These are phyloP conservation scores for Rhagophthalmus giganteus DNA, from an alignment of 2,888 invertebrate species.

Conservation along the genomic window DNA sequence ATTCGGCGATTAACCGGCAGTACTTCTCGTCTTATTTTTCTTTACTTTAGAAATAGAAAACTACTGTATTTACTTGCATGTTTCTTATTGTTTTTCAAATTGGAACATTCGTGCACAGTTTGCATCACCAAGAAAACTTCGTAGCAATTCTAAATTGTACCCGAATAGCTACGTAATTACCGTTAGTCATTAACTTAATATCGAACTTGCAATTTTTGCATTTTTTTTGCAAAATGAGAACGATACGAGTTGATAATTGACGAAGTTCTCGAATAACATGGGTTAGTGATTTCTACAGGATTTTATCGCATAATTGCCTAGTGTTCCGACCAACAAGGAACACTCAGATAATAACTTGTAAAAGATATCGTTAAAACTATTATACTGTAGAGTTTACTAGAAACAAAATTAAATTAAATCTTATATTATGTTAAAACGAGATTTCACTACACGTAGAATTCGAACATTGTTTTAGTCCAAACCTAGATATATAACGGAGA, in stretches of 20 bases:
- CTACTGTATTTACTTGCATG: too few species aligned
- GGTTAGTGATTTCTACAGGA: slow-evolving; percentile 28
- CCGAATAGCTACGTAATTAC: neutral
- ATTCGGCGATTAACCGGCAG: neutral
- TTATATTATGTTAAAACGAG: slow-evolving; percentile 21
- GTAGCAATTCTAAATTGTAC: slow-evolving; percentile 36
- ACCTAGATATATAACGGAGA: slow-evolving; percentile 3
- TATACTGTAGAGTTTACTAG: slow-evolving; percentile 8
- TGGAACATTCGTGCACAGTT: too few species aligned
- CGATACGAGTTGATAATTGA: too few species aligned
- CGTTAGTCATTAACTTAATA: too few species aligned
- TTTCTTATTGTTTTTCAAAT: too few species aligned
- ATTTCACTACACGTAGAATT: slow-evolving; percentile 28
- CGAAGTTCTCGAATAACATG: slow-evolving; percentile 18
- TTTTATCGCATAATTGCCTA: slow-evolving; percentile 9
- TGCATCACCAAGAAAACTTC: too few species aligned
- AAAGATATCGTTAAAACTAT: slow-evolving; percentile 3
- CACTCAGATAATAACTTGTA: slow-evolving; percentile 20
- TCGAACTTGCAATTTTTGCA: too few species aligned
- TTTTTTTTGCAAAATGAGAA: too few species aligned
- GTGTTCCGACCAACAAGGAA: slow-evolving; percentile 15
- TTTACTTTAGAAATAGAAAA: too few species aligned
- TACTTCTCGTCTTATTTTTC: too few species aligned
- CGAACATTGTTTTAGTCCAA: slow-evolving; percentile 7
- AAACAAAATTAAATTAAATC: slow-evolving; percentile 12